A percentile compares a stretch with the other conserved stretches of the same genome.
Conservation (phyloP, 2,113 vertebrate genomes). For the Girardinichthys multiradiatus region DNA sequence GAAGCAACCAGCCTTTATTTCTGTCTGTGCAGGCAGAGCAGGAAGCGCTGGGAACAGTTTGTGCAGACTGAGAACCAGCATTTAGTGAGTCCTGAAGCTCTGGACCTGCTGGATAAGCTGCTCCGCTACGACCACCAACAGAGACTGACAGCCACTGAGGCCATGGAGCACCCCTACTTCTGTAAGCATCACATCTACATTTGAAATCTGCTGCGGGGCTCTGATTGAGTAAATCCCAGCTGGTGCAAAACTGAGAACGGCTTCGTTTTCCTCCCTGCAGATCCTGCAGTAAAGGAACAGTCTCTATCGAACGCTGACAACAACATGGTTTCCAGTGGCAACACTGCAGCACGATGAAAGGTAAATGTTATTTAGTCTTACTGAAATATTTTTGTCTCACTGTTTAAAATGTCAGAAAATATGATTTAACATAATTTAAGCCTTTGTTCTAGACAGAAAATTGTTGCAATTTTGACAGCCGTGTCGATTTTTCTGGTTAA, state of each 20-base stretch:
- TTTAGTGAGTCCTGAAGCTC: constrained; percentile 93
- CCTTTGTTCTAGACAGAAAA: not conserved
- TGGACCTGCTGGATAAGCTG: constrained; percentile 97
- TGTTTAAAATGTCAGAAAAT: not conserved
- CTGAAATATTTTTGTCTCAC: not conserved
- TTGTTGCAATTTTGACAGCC: no score
- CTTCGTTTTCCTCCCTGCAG: constrained; percentile 66
- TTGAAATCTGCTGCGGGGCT: no score
- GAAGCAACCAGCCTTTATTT: not conserved
- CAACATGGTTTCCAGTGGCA: constrained; percentile 91
- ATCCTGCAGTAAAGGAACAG: constrained; percentile 94
- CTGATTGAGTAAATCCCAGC: no score
- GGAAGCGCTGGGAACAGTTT: constrained; percentile 99
- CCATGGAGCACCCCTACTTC: constrained; percentile 98
- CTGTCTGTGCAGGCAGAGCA: constrained; percentile 86
- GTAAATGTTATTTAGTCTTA: constrained; percentile 34
- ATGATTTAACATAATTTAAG: not conserved
- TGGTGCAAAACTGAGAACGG: not conserved
- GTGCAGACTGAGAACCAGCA: constrained; percentile 98
- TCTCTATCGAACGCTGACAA: constrained; percentile 91
- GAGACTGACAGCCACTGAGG: constrained; percentile 95
- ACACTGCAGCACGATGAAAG: constrained; percentile 92
- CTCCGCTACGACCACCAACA: constrained; percentile 99
- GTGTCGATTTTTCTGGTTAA: not conserved
- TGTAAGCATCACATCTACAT: constrained; percentile 80